Evolutionary conservation across 2,113 vertebrate genomes (phyloP).

Genomic region (Promerops cafer): DNA sequence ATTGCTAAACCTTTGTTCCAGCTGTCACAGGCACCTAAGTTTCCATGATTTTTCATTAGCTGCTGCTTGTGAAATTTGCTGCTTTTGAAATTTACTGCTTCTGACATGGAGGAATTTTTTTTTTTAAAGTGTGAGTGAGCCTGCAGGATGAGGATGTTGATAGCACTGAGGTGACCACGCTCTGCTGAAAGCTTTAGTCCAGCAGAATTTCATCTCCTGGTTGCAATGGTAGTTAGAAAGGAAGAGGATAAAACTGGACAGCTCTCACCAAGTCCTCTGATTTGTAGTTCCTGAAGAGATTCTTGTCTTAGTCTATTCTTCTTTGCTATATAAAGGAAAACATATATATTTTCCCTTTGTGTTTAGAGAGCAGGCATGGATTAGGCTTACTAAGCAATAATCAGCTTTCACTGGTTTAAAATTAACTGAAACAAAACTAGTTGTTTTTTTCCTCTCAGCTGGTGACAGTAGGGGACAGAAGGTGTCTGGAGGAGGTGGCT

Average conservation of each 20-base stretch:
- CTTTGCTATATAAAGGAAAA: not conserved
- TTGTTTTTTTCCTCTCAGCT: not conserved
- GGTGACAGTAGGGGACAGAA: not conserved
- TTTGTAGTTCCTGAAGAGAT: not conserved
- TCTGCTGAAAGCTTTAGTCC: not conserved
- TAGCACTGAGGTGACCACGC: not conserved
- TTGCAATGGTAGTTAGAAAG: not conserved
- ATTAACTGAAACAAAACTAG: not conserved
- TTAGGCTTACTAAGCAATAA: not conserved
- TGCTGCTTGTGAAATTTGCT: not conserved
- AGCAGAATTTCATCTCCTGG: not conserved
- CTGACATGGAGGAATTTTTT: not conserved
- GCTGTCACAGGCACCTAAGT: not conserved
- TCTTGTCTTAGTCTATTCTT: not conserved
- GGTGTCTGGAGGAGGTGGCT: not conserved
- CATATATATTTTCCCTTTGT: not conserved
- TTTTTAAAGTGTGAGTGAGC: not conserved
- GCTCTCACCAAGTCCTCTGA: not conserved
- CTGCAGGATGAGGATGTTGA: not conserved
- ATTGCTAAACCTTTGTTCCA: not conserved
- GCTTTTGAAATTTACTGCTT: not conserved
- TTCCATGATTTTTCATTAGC: not conserved
- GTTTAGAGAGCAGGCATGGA: not conserved
- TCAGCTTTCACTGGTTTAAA: constrained; percentile 15
- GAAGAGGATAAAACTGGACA: not conserved